Evolutionary conservation across 2,888 invertebrate genomes (phyloP).

Genomic region (Helleia helle): DNA sequence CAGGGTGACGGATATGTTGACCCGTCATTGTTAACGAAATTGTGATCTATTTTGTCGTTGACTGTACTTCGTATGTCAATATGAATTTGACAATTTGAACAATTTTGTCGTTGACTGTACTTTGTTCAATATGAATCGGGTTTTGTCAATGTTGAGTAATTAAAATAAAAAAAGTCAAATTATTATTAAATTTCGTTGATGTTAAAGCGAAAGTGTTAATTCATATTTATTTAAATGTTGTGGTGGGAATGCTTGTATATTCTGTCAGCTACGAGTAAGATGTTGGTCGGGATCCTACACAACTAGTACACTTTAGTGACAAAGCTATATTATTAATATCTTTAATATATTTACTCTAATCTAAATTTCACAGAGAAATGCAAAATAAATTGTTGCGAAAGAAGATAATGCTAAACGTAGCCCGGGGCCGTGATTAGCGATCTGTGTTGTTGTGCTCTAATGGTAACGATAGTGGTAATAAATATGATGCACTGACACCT

Average conservation of each 20-base stretch:
- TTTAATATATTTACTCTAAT: neutral
- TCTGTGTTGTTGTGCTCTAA: slow-evolving; percentile 32
- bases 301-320: too few relatives aligned
- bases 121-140: too few relatives aligned
- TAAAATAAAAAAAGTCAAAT: too few relatives aligned
- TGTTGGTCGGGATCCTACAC: too few relatives aligned
- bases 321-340: too few relatives aligned
- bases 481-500: slow-evolving; percentile 64
- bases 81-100: neutral
- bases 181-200: too few relatives aligned
- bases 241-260: too few relatives aligned
- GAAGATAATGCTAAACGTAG: slow-evolving; percentile 26
- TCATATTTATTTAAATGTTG: too few relatives aligned
- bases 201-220: too few relatives aligned
- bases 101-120: too few relatives aligned
- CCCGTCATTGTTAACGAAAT: slow-evolving; percentile 14
- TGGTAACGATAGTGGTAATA: slow-evolving; percentile 43
- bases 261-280: too few relatives aligned
- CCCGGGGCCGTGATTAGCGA: slow-evolving; percentile 44
- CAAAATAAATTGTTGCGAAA: slow-evolving; percentile 20
- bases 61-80: neutral
- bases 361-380: neutral
- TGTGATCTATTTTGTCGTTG: neutral
- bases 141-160: too few relatives aligned
- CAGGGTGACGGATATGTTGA: slow-evolving; percentile 26